Conservation (phyloP, 2,888 invertebrate species). For the Pelosia muscerda region DNA sequence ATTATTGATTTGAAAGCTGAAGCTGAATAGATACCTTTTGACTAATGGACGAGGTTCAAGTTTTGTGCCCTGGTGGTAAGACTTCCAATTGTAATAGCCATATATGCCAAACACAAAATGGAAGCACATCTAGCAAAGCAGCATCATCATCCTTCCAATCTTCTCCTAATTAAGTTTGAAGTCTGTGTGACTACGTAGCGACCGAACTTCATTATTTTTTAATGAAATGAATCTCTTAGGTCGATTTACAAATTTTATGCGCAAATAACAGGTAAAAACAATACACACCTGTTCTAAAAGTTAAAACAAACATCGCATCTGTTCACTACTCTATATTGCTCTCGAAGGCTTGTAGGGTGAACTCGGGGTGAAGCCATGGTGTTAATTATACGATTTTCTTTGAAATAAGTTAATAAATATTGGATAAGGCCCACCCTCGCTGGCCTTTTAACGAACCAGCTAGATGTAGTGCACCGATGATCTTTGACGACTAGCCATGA, state of each 20-base stretch:
- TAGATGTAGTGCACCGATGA: constrained; percentile 50
- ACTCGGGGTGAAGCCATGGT: constrained; percentile 61
- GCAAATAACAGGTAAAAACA: background rate
- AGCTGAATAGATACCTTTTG: no score
- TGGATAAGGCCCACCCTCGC: constrained; percentile 81
- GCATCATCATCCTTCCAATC: no score
- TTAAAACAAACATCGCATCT: constrained; percentile 35
- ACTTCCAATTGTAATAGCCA: no score
- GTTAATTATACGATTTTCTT: constrained; percentile 87
- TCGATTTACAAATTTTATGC: background rate
- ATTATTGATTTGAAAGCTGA: no score
- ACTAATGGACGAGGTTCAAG: no score
- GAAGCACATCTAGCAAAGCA: no score
- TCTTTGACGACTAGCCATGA: constrained; percentile 17
- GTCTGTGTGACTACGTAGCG: no score
- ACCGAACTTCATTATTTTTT: background rate
- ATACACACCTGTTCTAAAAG: background rate
- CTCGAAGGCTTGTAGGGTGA: constrained; percentile 59
- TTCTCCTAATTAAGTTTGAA: no score
- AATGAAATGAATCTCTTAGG: no score
- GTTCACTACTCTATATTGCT: constrained; percentile 38
- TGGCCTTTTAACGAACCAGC: constrained; percentile 73
- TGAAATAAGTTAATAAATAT: constrained; percentile 87
- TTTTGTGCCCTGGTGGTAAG: no score
- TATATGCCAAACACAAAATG: no score